Base-by-base conservation (phyloP, 2,888 invertebrate species). In the Mythimna impura region DNA sequence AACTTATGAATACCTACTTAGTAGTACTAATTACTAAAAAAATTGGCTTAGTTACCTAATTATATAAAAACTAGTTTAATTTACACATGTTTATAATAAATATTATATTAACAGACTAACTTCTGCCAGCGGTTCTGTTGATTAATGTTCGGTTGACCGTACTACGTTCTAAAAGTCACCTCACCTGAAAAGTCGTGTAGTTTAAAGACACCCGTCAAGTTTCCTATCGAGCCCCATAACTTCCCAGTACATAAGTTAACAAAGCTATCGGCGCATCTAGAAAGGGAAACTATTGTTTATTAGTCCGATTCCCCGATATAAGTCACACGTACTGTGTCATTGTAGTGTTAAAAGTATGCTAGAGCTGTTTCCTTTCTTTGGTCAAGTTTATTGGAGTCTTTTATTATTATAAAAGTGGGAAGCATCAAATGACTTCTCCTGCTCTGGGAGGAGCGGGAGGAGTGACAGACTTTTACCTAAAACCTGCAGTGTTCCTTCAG, bases 211-310 rank as follows among this genome's bases (percentile, higher is more conserved):
- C 71, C 60, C 69, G 64, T 67, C 61, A 76, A 58, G 73, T 71
- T 85, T 80, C 66, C 76, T 85, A 80, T 76, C 69, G 64, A 61
- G 20, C 66, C 17, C 84, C 76, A 73, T 81, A 73, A 83, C 81
- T 86, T 84, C 82, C 86, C 70, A 58, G 75, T 72, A 61, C 78
- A 76, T 81, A 80, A 85, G 74, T 84, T 80, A 85, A 86, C 85
- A 85, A 85, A 84, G 81, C 78, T 84, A 83, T 87, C 85, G 55
- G 60, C 65, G n/a, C 72, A 85, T 83, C 81, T 85, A 80, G 83
- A 87, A 84, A 86, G 80, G 72, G 76, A 81, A 83, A 79, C 86
- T 76, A 71, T 86, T 84, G 84, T 86, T 86, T 87, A 86, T 78
- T 72, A 75, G 64, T 73, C 50, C 78, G 84, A 86, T 87, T 76